These are phyloP conservation scores for Myiopsitta monachus DNA, from an alignment of 2,113 vertebrate genomes.

Conservation along the genomic window DNA sequence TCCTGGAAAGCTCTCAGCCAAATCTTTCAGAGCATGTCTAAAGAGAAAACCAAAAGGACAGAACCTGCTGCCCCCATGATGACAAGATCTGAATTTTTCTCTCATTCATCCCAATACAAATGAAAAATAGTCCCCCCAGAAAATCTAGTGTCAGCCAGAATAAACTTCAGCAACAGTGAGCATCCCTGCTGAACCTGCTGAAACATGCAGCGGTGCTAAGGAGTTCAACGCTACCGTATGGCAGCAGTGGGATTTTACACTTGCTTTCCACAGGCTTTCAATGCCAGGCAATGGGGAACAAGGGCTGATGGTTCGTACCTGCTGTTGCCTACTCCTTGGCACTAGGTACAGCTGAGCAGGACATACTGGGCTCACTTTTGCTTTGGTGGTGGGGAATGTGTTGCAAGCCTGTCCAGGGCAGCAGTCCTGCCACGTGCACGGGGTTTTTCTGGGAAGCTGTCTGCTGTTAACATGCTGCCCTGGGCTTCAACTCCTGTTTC, in stretches of 20 bases:
- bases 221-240: too few relatives aligned
- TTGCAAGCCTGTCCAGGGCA: neutral
- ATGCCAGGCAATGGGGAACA: neutral
- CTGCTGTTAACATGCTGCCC: neutral
- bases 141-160: neutral
- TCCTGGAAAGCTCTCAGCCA: neutral
- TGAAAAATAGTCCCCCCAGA: neutral
- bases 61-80: neutral
- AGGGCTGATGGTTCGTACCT: neutral
- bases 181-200: neutral
- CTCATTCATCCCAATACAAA: neutral
- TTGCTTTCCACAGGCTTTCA: neutral
- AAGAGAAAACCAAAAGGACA: neutral
- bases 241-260: neutral
- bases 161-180: neutral
- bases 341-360: neutral
- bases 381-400: fast-evolving
- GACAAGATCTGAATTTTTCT: neutral
- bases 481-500: neutral
- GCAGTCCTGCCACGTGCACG: neutral
- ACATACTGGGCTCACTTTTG: neutral
- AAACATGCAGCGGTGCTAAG: neutral
- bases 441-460: neutral
- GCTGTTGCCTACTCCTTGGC: neutral
- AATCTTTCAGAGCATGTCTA: neutral